Percentiles rank a stretch among this genome's conserved stretches.
Conservation (phyloP, 2,797 vertebrate genomes). For the Enteromius unitaeniatus region DNA sequence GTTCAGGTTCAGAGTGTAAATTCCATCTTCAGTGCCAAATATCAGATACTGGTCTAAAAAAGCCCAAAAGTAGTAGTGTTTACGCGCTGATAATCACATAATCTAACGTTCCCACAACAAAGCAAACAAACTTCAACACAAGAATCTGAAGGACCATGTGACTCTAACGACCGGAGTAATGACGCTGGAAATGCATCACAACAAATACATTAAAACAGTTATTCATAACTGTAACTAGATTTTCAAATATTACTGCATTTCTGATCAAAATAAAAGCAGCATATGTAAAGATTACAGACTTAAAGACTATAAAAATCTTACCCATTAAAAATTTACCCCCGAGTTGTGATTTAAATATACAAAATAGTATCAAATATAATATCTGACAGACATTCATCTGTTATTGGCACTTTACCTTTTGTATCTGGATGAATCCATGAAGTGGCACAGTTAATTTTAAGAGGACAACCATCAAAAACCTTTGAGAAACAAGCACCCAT, state of each 20-base stretch:
- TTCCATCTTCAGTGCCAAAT: conserved; percentile 97
- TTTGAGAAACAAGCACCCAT: conserved; percentile 99
- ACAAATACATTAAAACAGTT: no score
- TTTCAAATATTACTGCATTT: no score
- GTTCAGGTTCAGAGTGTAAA: conserved; percentile 97
- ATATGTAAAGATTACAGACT: no score
- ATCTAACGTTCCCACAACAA: background rate
- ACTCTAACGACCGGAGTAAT: no score
- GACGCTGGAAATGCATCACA: no score
- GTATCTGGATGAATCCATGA: conserved; percentile 99
- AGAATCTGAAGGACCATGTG: no score
- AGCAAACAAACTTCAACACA: no score
- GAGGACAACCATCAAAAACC: conserved; percentile 97
- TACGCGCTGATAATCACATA: background rate
- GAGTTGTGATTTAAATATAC: background rate
- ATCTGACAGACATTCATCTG: background rate
- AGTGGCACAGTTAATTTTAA: conserved; percentile 98
- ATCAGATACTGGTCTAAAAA: conserved; percentile 94
- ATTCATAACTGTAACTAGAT: no score
- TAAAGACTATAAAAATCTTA: background rate
- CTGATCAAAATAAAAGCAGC: no score
- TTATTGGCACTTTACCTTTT: conserved; percentile 82
- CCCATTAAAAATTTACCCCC: background rate
- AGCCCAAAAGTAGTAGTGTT: background rate
- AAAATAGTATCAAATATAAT: background rate